phyloP scores from a whole-genome alignment of 1,140 invertebrate genomes.

The Platyscapa corneri region DNA sequence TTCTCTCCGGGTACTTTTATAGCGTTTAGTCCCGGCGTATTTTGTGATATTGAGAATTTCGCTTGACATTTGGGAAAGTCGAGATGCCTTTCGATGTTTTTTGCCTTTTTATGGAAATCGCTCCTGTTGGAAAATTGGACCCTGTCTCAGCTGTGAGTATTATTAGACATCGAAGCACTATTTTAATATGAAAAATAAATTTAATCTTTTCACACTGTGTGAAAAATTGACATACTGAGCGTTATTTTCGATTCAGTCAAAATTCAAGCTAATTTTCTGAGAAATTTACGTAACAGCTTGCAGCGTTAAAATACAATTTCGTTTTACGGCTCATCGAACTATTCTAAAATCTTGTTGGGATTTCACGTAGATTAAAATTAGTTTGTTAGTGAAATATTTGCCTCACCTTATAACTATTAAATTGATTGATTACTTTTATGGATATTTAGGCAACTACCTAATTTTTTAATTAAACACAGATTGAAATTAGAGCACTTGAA shows the following conservation, averaged over 20 bases:
- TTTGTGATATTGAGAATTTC: conserved; percentile 19
- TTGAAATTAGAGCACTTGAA: no score
- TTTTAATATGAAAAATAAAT: not conserved
- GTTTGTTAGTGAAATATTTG: not conserved
- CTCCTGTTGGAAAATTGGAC: not conserved
- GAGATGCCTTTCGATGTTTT: not conserved
- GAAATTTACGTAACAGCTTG: not conserved
- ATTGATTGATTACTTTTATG: not conserved
- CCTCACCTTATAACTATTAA: not conserved
- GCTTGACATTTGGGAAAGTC: not conserved
- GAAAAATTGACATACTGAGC: not conserved
- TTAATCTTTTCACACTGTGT: not conserved
- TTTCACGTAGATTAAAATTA: not conserved
- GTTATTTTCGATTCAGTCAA: not conserved
- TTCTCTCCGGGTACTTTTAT: not conserved
- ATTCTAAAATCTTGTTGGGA: conserved; percentile 1
- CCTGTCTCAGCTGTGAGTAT: not conserved
- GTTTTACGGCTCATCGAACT: conserved; percentile 23
- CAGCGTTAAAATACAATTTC: not conserved
- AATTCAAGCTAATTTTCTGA: not conserved
- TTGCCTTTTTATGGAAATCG: not conserved
- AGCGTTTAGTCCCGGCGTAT: not conserved
- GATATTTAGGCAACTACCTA: not conserved
- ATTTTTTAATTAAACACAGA: no score
- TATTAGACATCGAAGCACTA: not conserved